Evolutionary conservation across 2,888 invertebrate species (phyloP).

Genomic region (Drosophila pseudotalamancana): DNA sequence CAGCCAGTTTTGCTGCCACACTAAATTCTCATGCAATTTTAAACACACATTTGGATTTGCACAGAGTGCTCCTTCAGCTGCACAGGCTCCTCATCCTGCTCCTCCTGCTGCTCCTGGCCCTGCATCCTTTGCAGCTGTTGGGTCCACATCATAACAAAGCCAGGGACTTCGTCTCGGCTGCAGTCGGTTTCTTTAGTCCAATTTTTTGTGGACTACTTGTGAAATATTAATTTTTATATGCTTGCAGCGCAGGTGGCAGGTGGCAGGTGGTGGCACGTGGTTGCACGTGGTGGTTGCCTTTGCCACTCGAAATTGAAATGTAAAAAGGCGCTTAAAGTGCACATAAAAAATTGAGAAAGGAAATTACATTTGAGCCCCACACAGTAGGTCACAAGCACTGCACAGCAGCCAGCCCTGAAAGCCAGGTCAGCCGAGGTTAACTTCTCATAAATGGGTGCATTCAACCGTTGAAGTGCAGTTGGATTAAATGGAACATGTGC

Average conservation of each 20-base stretch:
- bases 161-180: slow-evolving; percentile 15
- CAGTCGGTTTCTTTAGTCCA: slow-evolving; percentile 29
- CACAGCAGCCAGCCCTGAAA: slow-evolving; percentile 1
- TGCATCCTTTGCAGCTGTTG: slow-evolving; percentile 5
- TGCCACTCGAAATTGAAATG: slow-evolving; percentile 68
- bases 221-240: slow-evolving; percentile 76
- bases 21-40: slow-evolving; percentile 70
- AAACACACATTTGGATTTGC: slow-evolving; percentile 57
- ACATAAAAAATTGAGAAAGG: slow-evolving; percentile 73
- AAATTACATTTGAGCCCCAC: slow-evolving; percentile 67
- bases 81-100: not conserved
- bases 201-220: slow-evolving; percentile 58
- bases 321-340: slow-evolving; percentile 75
- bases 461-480: slow-evolving; percentile 49
- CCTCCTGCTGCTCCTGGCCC: not conserved
- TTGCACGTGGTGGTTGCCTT: slow-evolving; percentile 5
- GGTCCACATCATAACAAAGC: slow-evolving; percentile 39
- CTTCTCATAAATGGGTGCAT: slow-evolving; percentile 64
- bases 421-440: slow-evolving; percentile 62
- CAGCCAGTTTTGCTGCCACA: slow-evolving; percentile 56
- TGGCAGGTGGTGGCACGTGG: not conserved
- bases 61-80: slow-evolving; percentile 32
- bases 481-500: slow-evolving; percentile 12
- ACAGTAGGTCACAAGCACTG: slow-evolving; percentile 58
- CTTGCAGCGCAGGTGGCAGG: slow-evolving; percentile 55